Conservation (phyloP, 2,113 vertebrate species). For the Epinephelus moara region DNA sequence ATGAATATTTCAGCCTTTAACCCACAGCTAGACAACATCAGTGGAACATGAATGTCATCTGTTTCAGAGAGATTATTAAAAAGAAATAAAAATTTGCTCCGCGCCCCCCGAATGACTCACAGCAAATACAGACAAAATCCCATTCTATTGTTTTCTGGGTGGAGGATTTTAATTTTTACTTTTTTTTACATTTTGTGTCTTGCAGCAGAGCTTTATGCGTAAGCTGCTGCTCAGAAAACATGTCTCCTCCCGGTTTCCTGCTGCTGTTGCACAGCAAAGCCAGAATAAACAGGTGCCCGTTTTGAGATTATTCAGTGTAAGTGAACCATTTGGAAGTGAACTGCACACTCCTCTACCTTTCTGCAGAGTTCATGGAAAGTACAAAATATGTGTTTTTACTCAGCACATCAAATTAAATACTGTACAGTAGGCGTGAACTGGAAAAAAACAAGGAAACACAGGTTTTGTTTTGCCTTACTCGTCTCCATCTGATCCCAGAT, state of each 20-base stretch:
- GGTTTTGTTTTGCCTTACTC: constrained; percentile 58
- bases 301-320: constrained; percentile 69
- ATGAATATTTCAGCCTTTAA: constrained; percentile 75
- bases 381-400: constrained; percentile 43
- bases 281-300: constrained; percentile 74
- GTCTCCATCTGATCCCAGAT: constrained; percentile 63
- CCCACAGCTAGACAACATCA: constrained; percentile 71
- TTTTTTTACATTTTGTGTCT: constrained; percentile 58
- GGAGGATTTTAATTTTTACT: constrained; percentile 55
- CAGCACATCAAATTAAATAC: constrained; percentile 45
- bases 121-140: constrained; percentile 58
- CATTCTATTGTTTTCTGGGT: constrained; percentile 53
- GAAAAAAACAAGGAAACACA: constrained; percentile 27
- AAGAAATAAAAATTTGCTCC: constrained; percentile 57
- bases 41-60: constrained; percentile 74
- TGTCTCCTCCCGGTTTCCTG: constrained; percentile 60
- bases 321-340: constrained; percentile 47
- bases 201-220: constrained; percentile 70
- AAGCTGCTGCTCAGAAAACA: constrained; percentile 62
- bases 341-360: constrained; percentile 30
- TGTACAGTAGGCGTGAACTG: neutral
- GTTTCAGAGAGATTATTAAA: constrained; percentile 78
- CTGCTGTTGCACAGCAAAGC: constrained; percentile 66
- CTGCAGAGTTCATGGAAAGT: constrained; percentile 49
- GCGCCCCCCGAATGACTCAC: constrained; percentile 39